Evolutionary conservation across 2,888 invertebrate genomes (phyloP).

Genomic region (Pollenia griseotomentosa): DNA sequence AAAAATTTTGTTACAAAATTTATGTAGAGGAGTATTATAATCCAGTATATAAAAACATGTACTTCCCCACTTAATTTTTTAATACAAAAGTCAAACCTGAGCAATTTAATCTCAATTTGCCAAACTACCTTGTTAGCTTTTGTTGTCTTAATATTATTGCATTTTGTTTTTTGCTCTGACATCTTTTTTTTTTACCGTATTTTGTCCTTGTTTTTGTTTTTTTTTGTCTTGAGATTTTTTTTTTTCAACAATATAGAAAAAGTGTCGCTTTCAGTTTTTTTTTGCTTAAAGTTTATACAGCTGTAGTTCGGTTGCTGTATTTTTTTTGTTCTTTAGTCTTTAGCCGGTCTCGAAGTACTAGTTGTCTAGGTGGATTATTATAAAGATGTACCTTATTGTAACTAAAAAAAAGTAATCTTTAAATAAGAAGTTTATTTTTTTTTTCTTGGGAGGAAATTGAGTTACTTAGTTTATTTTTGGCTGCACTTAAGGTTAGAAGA

Average conservation of each 20-base stretch:
- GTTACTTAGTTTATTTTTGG: slow-evolving; percentile 47
- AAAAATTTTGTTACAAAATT: slow-evolving; percentile 15
- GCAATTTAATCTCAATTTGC: slow-evolving; percentile 80
- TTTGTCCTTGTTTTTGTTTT: slow-evolving; percentile 15
- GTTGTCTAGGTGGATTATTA: slow-evolving; percentile 40
- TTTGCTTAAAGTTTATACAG: slow-evolving; percentile 36
- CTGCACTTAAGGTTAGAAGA: slow-evolving; percentile 45
- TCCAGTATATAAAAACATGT: neutral
- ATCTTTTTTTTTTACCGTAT: slow-evolving; percentile 11
- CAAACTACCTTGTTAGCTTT: slow-evolving; percentile 75
- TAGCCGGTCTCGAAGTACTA: slow-evolving; percentile 12
- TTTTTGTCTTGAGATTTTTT: slow-evolving; percentile 10
- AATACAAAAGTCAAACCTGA: slow-evolving; percentile 75
- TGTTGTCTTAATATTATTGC: slow-evolving; percentile 62
- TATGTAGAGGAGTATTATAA: neutral
- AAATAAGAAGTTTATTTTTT: slow-evolving; percentile 37
- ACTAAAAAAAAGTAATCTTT: slow-evolving; percentile 44
- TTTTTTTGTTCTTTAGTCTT: slow-evolving; percentile 21
- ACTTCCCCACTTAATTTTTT: slow-evolving; percentile 64
- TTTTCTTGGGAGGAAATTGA: slow-evolving; percentile 60
- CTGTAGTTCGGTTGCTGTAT: slow-evolving; percentile 19
- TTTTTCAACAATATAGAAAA: slow-evolving; percentile 48
- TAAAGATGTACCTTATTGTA: slow-evolving; percentile 31
- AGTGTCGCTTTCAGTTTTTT: slow-evolving; percentile 63
- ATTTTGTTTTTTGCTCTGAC: neutral